These are phyloP conservation scores for Morbakka virulenta DNA, from an alignment of 30 jellyfish, hydroid and myxozoan species.

Conservation along the genomic window DNA sequence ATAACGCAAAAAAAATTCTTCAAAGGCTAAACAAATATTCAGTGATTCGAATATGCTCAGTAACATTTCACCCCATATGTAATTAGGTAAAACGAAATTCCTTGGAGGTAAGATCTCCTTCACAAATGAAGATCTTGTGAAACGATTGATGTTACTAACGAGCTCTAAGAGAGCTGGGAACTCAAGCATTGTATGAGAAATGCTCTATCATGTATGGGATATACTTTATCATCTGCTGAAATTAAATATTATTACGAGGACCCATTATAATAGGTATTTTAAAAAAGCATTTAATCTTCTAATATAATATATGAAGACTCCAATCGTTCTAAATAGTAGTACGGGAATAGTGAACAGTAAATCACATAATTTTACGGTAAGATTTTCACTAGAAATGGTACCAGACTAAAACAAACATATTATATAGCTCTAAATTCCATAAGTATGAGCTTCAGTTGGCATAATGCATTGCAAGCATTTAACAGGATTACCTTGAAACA, in stretches of 20 bases:
- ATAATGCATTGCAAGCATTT: not conserved
- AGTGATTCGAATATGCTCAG: too few relatives aligned
- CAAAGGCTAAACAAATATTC: too few relatives aligned
- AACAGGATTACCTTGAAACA: not conserved
- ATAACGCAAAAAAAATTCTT: conserved; percentile 14
- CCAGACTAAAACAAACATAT: conserved; percentile 6
- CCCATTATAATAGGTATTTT: not conserved
- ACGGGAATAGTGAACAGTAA: not conserved
- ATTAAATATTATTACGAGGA: too few relatives aligned
- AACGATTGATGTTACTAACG: not conserved
- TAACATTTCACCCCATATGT: too few relatives aligned
- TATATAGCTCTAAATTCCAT: conserved; percentile 9
- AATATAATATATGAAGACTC: conserved; percentile 8
- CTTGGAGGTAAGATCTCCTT: conserved; percentile 11
- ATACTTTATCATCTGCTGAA: conserved; percentile 6
- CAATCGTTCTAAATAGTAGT: not conserved
- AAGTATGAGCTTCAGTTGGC: conserved; percentile 14
- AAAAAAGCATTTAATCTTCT: conserved; percentile 6
- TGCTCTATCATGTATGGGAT: conserved; percentile 5
- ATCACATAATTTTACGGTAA: conserved; percentile 9
- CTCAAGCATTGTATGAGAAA: not conserved
- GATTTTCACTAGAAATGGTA: not conserved
- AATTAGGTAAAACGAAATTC: not conserved
- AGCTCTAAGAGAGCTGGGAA: conserved; percentile 18
- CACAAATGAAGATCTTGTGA: conserved; percentile 5